phyloP scores from a whole-genome alignment of 2,888 invertebrate species.

The Caenorhabditis afra region DNA sequence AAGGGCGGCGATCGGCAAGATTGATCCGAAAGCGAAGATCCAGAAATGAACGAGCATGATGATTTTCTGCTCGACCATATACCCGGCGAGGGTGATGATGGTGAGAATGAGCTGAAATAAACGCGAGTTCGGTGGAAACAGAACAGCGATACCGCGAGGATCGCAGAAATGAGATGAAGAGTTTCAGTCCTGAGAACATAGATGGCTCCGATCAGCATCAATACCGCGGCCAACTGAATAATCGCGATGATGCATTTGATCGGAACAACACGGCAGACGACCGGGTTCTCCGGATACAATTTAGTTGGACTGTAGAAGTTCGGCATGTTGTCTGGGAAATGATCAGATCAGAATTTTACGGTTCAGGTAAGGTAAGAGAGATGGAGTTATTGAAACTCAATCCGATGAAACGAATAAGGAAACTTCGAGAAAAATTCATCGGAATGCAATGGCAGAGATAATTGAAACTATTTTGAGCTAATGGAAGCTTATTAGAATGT shows the following conservation, averaged over 20 bases:
- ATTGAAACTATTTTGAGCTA: background rate
- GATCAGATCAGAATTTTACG: background rate
- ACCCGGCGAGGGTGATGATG: conserved; percentile 13
- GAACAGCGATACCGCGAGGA: background rate
- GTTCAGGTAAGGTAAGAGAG: too few relatives aligned
- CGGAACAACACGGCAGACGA: background rate
- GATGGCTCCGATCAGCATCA: conserved; percentile 6
- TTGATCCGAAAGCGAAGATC: background rate
- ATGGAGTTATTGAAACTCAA: too few relatives aligned
- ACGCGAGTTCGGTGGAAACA: background rate
- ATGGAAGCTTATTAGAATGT: background rate
- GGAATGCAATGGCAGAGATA: background rate
- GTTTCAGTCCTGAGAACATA: background rate
- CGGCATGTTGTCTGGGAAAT: conserved; percentile 3
- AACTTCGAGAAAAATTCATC: too few relatives aligned
- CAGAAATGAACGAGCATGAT: conserved; percentile 16
- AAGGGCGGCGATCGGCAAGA: background rate
- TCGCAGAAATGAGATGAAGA: background rate
- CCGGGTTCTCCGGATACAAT: background rate
- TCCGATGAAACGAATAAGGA: too few relatives aligned
- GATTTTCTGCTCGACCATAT: conserved; percentile 14
- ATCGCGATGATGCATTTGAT: background rate
- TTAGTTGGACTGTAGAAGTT: conserved; percentile 29
- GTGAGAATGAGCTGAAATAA: background rate
- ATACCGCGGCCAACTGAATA: conserved; percentile 14